These are phyloP conservation scores for Potamilus streckersoni DNA, from an alignment of 1,140 invertebrate species.

Conservation along the genomic window DNA sequence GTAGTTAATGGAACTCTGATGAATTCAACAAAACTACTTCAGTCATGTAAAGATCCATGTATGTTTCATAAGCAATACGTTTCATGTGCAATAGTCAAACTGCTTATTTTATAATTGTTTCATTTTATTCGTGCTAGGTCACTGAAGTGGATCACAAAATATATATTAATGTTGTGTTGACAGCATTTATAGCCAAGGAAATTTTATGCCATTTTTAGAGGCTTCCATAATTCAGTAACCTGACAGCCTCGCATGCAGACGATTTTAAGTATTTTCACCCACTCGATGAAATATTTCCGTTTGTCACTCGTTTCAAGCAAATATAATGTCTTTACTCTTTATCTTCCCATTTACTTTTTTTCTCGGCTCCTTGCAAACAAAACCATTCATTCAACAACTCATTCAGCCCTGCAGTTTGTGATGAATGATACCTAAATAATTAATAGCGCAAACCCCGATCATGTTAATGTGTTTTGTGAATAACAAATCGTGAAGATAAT, in stretches of 20 bases:
- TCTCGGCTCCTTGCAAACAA: background rate
- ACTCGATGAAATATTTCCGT: too few species aligned
- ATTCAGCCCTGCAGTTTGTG: background rate
- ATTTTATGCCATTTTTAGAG: too few species aligned
- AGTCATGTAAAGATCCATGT: constrained; percentile 19
- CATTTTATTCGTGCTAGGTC: background rate
- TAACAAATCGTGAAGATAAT: background rate
- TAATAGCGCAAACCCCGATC: background rate
- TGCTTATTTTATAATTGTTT: background rate
- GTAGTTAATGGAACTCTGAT: background rate
- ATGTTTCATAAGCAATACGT: background rate
- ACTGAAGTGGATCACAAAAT: too few species aligned
- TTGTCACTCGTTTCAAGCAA: too few species aligned
- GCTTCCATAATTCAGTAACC: too few species aligned
- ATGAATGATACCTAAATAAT: background rate
- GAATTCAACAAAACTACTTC: background rate
- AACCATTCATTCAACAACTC: background rate
- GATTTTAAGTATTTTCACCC: too few species aligned
- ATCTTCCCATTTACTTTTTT: background rate
- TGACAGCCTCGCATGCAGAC: too few species aligned
- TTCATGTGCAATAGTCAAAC: too few species aligned
- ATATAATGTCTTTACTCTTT: too few species aligned
- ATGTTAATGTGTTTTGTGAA: background rate
- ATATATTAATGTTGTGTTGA: too few species aligned
- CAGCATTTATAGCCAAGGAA: too few species aligned